These are phyloP conservation scores for Dilophus febrilis DNA, from an alignment of 2,888 invertebrate genomes.

Conservation along the genomic window DNA sequence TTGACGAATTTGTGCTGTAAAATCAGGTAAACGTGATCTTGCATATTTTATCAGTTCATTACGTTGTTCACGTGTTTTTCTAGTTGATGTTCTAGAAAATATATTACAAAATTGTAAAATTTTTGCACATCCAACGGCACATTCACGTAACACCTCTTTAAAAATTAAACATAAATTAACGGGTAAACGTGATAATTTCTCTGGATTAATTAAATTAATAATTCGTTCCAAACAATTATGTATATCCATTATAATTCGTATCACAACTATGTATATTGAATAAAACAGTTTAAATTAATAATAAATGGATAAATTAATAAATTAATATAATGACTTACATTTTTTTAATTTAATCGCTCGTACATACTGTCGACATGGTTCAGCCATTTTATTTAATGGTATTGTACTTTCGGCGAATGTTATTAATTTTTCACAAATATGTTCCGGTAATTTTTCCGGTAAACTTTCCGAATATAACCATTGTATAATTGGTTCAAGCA, in stretches of 20 bases:
- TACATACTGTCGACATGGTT: constrained; percentile 41
- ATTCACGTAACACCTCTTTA: constrained; percentile 42
- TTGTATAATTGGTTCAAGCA: constrained; percentile 41
- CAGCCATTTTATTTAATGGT: constrained; percentile 36
- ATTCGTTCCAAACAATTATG: constrained; percentile 42
- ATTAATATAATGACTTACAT: constrained; percentile 31
- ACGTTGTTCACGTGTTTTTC: constrained; percentile 42
- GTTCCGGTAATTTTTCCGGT: constrained; percentile 38
- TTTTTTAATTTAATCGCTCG: constrained; percentile 44
- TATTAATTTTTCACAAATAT: constrained; percentile 38
- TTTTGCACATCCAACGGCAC: constrained; percentile 38
- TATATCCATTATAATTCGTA: constrained; percentile 43
- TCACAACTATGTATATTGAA: constrained; percentile 34
- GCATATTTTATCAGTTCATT: constrained; percentile 50
- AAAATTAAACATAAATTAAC: constrained; percentile 41
- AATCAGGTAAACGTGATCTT: constrained; percentile 45
- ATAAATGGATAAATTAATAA: not conserved
- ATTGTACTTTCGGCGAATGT: constrained; percentile 34
- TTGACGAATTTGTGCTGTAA: constrained; percentile 42
- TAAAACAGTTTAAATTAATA: too few relatives aligned
- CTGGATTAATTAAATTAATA: constrained; percentile 37
- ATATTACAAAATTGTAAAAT: constrained; percentile 44
- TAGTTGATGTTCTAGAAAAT: constrained; percentile 42
- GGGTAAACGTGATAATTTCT: constrained; percentile 34
- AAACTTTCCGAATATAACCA: constrained; percentile 48